Conservation (phyloP, 2,113 vertebrate genomes). For the Onychostruthus taczanowskii region DNA sequence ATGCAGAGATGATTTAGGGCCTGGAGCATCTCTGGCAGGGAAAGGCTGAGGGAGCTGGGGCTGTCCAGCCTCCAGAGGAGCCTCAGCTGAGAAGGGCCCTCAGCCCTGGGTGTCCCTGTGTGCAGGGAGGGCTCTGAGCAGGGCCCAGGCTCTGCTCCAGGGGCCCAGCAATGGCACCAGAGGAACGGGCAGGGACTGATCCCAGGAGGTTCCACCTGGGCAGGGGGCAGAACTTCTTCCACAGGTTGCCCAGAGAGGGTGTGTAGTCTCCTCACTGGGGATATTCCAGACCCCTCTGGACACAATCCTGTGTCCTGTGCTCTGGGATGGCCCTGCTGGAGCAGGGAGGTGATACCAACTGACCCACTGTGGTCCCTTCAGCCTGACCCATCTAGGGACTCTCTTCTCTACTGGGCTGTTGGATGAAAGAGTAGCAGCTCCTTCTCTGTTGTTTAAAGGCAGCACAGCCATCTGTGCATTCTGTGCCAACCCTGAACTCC, state of each 20-base stretch:
- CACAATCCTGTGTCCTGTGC: not conserved
- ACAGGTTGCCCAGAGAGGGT: not conserved
- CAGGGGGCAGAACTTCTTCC: not conserved
- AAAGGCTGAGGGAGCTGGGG: not conserved
- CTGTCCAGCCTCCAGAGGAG: not conserved
- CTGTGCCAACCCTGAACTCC: not conserved
- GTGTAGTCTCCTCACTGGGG: not conserved
- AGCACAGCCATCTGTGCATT: not conserved
- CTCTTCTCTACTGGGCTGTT: not conserved
- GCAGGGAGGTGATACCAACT: not conserved
- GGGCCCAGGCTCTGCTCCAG: not conserved
- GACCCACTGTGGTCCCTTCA: not conserved
- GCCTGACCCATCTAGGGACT: not conserved
- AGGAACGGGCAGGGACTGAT: not conserved
- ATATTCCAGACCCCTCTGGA: rapidly evolving
- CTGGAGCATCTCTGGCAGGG: not conserved
- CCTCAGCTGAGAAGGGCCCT: not conserved
- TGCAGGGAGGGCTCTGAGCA: not conserved
- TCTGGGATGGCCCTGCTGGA: not conserved
- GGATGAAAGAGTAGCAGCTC: not conserved
- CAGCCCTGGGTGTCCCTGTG: not conserved
- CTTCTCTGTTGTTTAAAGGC: not conserved
- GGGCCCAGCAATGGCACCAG: not conserved
- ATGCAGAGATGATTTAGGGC: not conserved
- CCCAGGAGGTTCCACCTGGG: not conserved